phyloP scores from a whole-genome alignment of 2,888 invertebrate species.

The Mylabris sibirica region DNA sequence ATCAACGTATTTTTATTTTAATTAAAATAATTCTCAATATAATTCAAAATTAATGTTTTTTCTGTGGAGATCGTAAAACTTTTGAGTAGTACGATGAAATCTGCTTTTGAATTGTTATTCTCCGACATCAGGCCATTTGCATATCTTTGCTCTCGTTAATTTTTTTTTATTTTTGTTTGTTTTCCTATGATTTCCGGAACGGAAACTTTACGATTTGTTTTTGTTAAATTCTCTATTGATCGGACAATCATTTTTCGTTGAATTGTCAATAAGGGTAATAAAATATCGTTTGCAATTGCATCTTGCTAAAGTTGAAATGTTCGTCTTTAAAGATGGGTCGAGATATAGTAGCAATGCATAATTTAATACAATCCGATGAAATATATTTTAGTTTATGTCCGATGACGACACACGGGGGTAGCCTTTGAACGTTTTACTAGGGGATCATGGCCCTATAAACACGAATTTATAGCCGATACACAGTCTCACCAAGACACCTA shows the following conservation, averaged over 20 bases:
- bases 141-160: too few relatives aligned
- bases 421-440: not conserved
- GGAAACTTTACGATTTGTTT: not conserved
- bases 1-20: not conserved
- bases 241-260: not conserved
- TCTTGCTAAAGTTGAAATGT: not conserved
- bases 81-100: not conserved
- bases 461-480: slow-evolving; percentile 27
- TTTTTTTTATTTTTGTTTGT: too few relatives aligned
- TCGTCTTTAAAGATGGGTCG: not conserved
- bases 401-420: not conserved
- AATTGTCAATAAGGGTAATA: not conserved
- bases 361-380: slow-evolving; percentile 23
- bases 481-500: slow-evolving; percentile 2
- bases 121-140: not conserved
- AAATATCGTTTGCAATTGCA: not conserved
- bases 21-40: too few relatives aligned
- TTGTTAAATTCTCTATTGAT: not conserved
- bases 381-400: slow-evolving; percentile 19
- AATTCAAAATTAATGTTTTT: slow-evolving; percentile 1
- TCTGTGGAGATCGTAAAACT: not conserved
- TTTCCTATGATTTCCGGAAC: not conserved
- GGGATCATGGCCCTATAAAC: slow-evolving; percentile 26
- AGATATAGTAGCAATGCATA: not conserved
- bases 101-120: not conserved